Evolutionary conservation across 2,888 invertebrate genomes (phyloP).

Genomic region (Cosmia pyralina): DNA sequence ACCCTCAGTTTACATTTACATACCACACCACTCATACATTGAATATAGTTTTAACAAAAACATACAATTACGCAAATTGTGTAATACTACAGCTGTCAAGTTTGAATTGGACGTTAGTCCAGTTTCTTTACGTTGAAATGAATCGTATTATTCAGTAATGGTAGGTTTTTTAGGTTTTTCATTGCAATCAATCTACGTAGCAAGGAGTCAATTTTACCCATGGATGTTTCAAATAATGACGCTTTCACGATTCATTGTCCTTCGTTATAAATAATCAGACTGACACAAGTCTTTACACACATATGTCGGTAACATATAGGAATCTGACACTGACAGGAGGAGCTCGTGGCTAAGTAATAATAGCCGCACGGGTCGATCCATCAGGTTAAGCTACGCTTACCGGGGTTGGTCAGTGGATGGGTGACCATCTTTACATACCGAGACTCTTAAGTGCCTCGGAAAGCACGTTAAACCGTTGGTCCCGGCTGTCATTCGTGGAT

Average conservation of each 20-base stretch:
- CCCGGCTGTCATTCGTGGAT: too few species aligned
- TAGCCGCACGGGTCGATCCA: too few species aligned
- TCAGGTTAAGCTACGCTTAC: too few species aligned
- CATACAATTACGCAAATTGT: conserved; percentile 82
- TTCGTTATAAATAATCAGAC: not conserved
- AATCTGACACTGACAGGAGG: too few species aligned
- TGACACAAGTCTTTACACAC: not conserved
- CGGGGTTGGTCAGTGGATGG: too few species aligned
- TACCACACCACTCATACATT: conserved; percentile 72
- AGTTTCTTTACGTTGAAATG: not conserved
- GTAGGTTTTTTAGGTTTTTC: conserved; percentile 1
- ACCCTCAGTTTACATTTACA: conserved; percentile 79
- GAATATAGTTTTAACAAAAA: conserved; percentile 74
- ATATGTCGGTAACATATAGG: conserved; percentile 10
- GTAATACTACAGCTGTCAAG: conserved; percentile 78
- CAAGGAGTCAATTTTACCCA: not conserved
- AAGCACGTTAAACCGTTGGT: too few species aligned
- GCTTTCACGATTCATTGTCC: too few species aligned
- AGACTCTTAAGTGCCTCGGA: too few species aligned
- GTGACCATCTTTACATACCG: too few species aligned
- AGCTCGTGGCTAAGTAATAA: too few species aligned
- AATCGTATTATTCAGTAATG: conserved; percentile 5
- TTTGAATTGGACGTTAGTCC: conserved; percentile 55
- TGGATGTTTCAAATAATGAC: not conserved
- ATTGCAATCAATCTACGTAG: not conserved